Base-by-base conservation (phyloP, 2,797 vertebrate genomes). In the Siniperca obscura region DNA sequence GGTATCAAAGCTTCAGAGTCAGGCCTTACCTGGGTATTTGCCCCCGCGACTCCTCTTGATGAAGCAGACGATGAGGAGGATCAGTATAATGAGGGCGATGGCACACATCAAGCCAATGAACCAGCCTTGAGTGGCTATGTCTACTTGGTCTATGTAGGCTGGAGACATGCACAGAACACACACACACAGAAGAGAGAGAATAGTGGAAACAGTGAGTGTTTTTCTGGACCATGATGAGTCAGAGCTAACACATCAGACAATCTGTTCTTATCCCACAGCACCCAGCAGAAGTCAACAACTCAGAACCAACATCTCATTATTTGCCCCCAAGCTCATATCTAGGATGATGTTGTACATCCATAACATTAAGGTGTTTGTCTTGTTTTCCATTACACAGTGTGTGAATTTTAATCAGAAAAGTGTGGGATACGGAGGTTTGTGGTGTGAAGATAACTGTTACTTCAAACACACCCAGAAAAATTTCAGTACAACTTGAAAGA, bases 71-170 rank as follows among this genome's bases (percentile, higher is more conserved):
- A 99, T 98, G 89, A 99, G 95, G 46, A 99, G 95, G 88, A 99
- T 99, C 56, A 99, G 97, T 44, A 99, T 97, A 70, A 99, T 97
- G 38, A 99, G 97, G 64, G 98, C 98, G 0, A 99, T 96, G 88
- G 98, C 98, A 25, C 98, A 99, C 98, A 99, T 99, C 83, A 99
- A 93, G 79, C 98, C 98, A 7, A 99, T 99, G 95, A 99, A 99
- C 98, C 98, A 99, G 91, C 98, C 98, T 90, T 99, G 98, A 7
- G 98, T 99, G 65, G 98, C 98, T 7, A 99, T 98, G 95, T 99
- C 97, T 1, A 97, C 96, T n/a, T 97, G 97, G 86, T 97, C 97
- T 87, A 97, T 98, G 89, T 98, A 99, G 76, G 98, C 98, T 93
- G 87, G 10, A 83, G 38, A 90, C 70, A 83, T 0, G 48, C 27